A percentile compares a stretch with the other conserved stretches of the same genome.
Conservation (phyloP, 2,113 vertebrate species). For the Eptatretus burgeri region DNA sequence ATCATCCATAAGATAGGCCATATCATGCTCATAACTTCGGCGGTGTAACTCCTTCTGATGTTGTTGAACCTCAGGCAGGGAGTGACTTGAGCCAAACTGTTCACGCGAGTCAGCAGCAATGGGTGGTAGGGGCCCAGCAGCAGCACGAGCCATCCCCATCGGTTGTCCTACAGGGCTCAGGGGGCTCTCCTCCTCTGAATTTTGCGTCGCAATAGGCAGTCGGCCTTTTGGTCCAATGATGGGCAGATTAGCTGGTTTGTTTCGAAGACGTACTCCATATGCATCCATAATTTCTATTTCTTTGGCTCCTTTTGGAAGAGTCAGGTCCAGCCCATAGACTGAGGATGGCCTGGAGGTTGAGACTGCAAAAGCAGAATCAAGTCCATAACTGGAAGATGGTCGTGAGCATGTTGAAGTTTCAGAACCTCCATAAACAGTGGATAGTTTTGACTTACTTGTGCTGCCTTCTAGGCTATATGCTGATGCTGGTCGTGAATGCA, state of each 20-base stretch:
- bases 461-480: slow-evolving; percentile 2
- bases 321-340: slow-evolving; percentile 1
- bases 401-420: background rate
- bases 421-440: too few relatives aligned
- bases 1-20: slow-evolving; percentile 96
- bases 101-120: slow-evolving; percentile 91
- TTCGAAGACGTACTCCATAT: slow-evolving; percentile 17
- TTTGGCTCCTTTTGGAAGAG: slow-evolving; percentile 1
- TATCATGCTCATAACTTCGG: slow-evolving; percentile 75
- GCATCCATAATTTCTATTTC: background rate
- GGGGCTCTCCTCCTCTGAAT: slow-evolving; percentile 93
- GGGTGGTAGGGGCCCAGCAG: slow-evolving; percentile 78
- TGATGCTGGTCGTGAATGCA: background rate
- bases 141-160: slow-evolving; percentile 95
- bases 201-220: slow-evolving; percentile 86
- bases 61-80: slow-evolving; percentile 86
- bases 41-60: slow-evolving; percentile 94
- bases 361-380: background rate
- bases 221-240: slow-evolving; percentile 88
- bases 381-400: slow-evolving; percentile 1
- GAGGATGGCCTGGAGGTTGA: slow-evolving; percentile 1
- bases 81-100: slow-evolving; percentile 95
- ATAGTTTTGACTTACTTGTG: background rate
- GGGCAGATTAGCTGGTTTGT: slow-evolving; percentile 78
- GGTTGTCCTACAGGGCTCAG: slow-evolving; percentile 88